A percentile compares a stretch with the other conserved stretches of the same genome.
phyloP scores from a whole-genome alignment of 1,140 invertebrate genomes.

The Drosophila elegans region DNA sequence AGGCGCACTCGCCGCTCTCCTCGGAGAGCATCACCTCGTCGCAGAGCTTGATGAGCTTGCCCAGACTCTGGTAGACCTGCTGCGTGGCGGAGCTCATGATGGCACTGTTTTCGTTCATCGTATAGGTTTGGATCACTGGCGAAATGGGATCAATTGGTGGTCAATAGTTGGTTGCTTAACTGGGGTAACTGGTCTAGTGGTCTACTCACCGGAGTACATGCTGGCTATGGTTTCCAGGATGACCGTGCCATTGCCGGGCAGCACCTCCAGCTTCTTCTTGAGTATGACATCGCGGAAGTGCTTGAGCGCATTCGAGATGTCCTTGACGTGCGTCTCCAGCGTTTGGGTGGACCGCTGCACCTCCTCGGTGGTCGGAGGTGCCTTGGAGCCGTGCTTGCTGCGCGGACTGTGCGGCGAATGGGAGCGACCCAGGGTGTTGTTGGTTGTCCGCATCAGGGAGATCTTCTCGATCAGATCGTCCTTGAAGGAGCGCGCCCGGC shows the following conservation, averaged over 20 bases:
- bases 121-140: slow-evolving; percentile 87
- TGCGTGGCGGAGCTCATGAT: slow-evolving; percentile 90
- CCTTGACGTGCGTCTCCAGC: slow-evolving; percentile 88
- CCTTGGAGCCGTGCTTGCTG: slow-evolving; percentile 85
- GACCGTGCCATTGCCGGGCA: slow-evolving; percentile 96
- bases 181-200: no score
- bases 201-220: slow-evolving; percentile 89
- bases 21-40: slow-evolving; percentile 92
- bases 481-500: slow-evolving; percentile 94
- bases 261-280: slow-evolving; percentile 95
- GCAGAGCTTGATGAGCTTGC: slow-evolving; percentile 94
- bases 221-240: slow-evolving; percentile 95
- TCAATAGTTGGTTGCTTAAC: no score
- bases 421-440: slow-evolving; percentile 85
- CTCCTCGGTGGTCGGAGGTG: slow-evolving; percentile 85
- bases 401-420: slow-evolving; percentile 87
- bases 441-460: slow-evolving; percentile 90
- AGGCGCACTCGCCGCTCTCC: slow-evolving; percentile 86
- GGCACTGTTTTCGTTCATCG: slow-evolving; percentile 89
- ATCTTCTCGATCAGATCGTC: slow-evolving; percentile 95
- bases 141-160: no score
- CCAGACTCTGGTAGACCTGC: slow-evolving; percentile 94
- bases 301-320: slow-evolving; percentile 91
- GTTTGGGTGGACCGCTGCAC: slow-evolving; percentile 87
- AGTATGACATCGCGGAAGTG: slow-evolving; percentile 96